Base-by-base conservation (phyloP, 2,888 invertebrate species). In the Pseudococcus longispinus region DNA sequence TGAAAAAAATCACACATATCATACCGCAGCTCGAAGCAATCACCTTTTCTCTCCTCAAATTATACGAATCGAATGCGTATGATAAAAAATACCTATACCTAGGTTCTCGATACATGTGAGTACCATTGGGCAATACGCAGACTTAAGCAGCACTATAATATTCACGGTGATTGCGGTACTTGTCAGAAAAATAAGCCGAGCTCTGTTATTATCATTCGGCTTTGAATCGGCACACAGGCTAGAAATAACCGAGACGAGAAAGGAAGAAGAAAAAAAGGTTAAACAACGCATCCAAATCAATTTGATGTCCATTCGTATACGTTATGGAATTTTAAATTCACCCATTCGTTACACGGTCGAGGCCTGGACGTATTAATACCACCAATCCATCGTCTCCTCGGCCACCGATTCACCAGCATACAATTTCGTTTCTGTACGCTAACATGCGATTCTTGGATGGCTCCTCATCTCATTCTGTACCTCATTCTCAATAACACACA, bases 191-290 rank as follows among this genome's bases (percentile, higher is more conserved):
- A 42, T 80, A 80, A 80, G 77, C 77, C 70, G 70, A 70, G 29
- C 70, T 70, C 77, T 80, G 77, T 80, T 80, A 80, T 80, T 80
- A 80, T 80, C 77, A 80, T 80, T 80, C 77, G 77, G 70, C 42
- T 42, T 80, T 42, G 42, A 80, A 80, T 80, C 77, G 77, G 42
- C 77, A 80, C 20, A 70, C 29, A 29, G 13, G 15, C 18, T 20
- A 1, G 60, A 60, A 60, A n/a, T n/a, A 0, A 60, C 20, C 8
- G 13, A 51, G 51, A 55, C 9, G 55, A 18, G 55, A 18, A 55
- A 46, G 46, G 13, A 8, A 13, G n/a, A 23, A n/a, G 60, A 70
- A 70, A 29, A 70, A 70, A 70, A 70, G 70, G 70, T 70, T 70
- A 70, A 70, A 70, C 70, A 29, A 70, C 26, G 70, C 70, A 70